phyloP scores from a whole-genome alignment of 2,797 vertebrate species.

The Mastacembelus armatus region DNA sequence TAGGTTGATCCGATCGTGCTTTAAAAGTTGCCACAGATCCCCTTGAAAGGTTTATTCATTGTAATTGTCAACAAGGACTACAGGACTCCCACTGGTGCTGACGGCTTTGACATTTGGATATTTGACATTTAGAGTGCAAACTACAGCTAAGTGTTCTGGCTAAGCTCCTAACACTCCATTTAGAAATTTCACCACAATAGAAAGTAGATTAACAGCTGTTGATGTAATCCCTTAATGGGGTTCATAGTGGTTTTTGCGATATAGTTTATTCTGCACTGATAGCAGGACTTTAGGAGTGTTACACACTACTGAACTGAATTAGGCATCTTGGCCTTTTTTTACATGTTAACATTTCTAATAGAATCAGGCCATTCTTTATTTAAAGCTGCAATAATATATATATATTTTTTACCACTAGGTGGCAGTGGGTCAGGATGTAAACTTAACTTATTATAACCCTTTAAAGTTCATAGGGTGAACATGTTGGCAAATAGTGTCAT shows the following conservation, averaged over 20 bases:
- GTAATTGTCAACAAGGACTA: constrained; percentile 1
- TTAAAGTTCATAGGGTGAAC: neutral
- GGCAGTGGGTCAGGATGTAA: neutral
- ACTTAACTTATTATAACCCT: neutral
- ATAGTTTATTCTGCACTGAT: constrained; percentile 33
- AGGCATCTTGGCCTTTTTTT: constrained; percentile 10
- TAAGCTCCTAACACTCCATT: constrained; percentile 63
- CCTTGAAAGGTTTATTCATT: neutral
- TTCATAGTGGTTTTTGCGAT: constrained; percentile 38
- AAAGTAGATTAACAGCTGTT: constrained; percentile 68
- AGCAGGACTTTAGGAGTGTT: constrained; percentile 17
- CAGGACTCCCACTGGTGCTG: constrained; percentile 7
- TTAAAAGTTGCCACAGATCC: neutral
- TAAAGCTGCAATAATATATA: neutral
- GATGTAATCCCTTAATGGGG: constrained; percentile 67
- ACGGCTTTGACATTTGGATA: constrained; percentile 37
- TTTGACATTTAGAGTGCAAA: constrained; percentile 46
- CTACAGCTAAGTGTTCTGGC: constrained; percentile 50
- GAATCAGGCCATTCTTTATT: neutral
- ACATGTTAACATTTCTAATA: neutral
- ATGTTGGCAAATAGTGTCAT: neutral
- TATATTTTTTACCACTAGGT: neutral
- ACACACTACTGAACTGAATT: neutral
- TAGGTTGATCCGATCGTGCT: neutral
- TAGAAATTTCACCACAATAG: constrained; percentile 63